These are phyloP conservation scores for Drosophila meridiana DNA, from an alignment of 2,888 invertebrate genomes.

Conservation along the genomic window DNA sequence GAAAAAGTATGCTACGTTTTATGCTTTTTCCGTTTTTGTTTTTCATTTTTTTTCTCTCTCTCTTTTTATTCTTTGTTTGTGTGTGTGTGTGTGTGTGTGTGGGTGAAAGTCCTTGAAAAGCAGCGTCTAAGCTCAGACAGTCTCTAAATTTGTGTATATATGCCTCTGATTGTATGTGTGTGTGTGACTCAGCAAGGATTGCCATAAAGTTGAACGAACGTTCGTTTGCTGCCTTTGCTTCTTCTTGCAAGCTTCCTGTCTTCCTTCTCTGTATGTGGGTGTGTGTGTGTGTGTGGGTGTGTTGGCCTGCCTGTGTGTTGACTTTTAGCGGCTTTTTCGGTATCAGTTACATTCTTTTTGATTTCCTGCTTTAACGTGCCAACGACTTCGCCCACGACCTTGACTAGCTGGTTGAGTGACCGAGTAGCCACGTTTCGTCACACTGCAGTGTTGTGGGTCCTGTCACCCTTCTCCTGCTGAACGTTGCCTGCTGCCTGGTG, in stretches of 20 bases:
- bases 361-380: constrained; percentile 29
- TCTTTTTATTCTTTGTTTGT: constrained; percentile 6
- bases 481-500: neutral
- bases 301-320: constrained; percentile 34
- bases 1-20: constrained; percentile 74
- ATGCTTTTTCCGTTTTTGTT: constrained; percentile 35
- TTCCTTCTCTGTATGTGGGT: neutral
- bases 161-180: constrained; percentile 16
- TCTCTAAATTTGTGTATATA: constrained; percentile 3
- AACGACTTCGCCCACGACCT: constrained; percentile 44
- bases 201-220: constrained; percentile 71
- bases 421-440: constrained; percentile 28
- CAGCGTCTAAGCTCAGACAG: constrained; percentile 65
- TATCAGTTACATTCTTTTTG: constrained; percentile 33
- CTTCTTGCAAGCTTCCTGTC: constrained; percentile 32
- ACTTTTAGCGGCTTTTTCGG: constrained; percentile 56
- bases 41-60: constrained; percentile 38
- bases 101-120: constrained; percentile 70
- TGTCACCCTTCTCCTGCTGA: constrained; percentile 10
- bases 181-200: constrained; percentile 20
- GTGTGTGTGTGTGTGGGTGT: neutral
- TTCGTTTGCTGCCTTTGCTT: constrained; percentile 31
- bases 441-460: constrained; percentile 35
- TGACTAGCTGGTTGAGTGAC: constrained; percentile 33
- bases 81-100: constrained; percentile 39